Base-by-base conservation (phyloP, 2,888 invertebrate genomes). In the Rotaria magnacalcarata region DNA sequence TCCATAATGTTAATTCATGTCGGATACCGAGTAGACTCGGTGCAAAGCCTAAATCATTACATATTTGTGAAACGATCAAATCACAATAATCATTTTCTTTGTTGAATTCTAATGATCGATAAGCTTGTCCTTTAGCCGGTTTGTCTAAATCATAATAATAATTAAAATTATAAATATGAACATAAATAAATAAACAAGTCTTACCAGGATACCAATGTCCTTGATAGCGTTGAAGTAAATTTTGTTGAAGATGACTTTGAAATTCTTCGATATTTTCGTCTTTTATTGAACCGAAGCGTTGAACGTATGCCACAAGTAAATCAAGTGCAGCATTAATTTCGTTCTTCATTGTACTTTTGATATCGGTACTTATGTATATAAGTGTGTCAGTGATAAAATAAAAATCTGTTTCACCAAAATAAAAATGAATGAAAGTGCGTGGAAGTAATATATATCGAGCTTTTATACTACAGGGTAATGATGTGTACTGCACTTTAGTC, bases 201-300 rank as follows among this genome's bases (percentile, higher is more conserved):
- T 47, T 80, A 80, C 80, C 80, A 47, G 47, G 43, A 80, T 80
- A 80, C 80, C 80, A 80, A 47, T 80, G 80, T 2, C 80, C 80
- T 80, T 80, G 80, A 47, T 47, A 80, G 10, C 14, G 43, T 47
- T 80, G 47, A 47, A 80, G 47, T 47, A 80, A 80, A 43, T 2
- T 11, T 80, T 80, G 19, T 47, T 80, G 47, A 80, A 80, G 80
- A 11, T 47, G 8, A n/a, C 24, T 47, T n/a, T 47, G 80, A 80
- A 80, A 80, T 80, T 47, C n/a, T 24, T 80, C 47, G 4, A 80
- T 24, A 47, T 7, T 47, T 47, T 43, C 47, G 10, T 80, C 80
- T 80, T 80, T 80, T 47, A 80, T 47, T 80, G 43, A 47, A 47
- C 80, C 80, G 34, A 80, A 80, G 47, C 80, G 43, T n/a, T 19